Evolutionary conservation across 2,113 vertebrate species (phyloP).

Genomic region (Maccullochella peelii): DNA sequence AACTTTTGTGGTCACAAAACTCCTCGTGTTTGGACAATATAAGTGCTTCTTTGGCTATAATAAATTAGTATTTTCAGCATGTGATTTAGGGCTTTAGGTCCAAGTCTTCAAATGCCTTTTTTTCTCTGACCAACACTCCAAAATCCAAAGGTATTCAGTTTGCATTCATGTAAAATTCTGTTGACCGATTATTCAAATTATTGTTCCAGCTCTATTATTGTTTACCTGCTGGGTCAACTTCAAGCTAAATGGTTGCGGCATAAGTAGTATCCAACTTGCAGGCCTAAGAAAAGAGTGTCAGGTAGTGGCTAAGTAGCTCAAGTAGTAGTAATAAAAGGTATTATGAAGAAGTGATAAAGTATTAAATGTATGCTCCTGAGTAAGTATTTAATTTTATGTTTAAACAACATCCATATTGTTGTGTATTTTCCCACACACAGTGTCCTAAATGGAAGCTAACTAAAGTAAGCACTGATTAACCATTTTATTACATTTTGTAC

Average conservation of each 20-base stretch:
- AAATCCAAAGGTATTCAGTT: background rate
- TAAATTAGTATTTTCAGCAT: background rate
- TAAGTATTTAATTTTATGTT: background rate
- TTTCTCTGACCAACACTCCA: background rate
- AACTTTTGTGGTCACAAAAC: background rate
- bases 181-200: background rate
- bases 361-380: too few relatives aligned
- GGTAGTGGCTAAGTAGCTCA: background rate
- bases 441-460: constrained; percentile 8
- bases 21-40: background rate
- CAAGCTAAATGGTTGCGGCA: background rate
- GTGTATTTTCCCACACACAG: constrained; percentile 24
- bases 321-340: background rate
- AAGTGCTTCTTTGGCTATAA: background rate
- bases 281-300: background rate
- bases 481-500: background rate
- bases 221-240: background rate
- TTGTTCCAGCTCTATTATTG: background rate
- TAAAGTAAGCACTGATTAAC: constrained; percentile 36
- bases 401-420: constrained; percentile 18
- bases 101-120: background rate
- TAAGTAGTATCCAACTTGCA: background rate
- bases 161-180: background rate
- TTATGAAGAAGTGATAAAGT: too few relatives aligned
- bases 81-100: background rate